Conservation (phyloP, 2,888 invertebrate species). For the Rotaria sp. region DNA sequence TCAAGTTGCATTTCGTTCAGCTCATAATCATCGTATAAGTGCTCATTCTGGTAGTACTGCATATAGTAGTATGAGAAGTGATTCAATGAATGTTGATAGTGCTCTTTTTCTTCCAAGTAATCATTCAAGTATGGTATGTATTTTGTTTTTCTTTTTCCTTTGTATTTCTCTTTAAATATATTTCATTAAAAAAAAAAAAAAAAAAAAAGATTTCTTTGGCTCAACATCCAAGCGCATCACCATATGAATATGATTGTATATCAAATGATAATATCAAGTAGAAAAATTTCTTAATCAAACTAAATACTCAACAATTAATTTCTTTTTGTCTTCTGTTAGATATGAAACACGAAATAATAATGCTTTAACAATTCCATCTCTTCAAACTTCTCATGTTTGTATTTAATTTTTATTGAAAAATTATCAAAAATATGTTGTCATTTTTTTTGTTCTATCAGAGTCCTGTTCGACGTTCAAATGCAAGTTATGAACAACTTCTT, state of each 20-base stretch:
- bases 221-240: neutral
- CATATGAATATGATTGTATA: constrained; percentile 9
- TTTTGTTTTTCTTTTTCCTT: too few relatives aligned
- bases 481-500: neutral
- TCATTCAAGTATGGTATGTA: neutral
- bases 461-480: neutral
- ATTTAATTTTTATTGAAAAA: too few relatives aligned
- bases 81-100: neutral
- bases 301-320: too few relatives aligned
- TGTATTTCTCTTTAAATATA: too few relatives aligned
- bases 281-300: too few relatives aligned
- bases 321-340: neutral
- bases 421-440: too few relatives aligned
- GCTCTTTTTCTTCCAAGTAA: neutral
- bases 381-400: neutral
- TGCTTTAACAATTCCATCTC: neutral
- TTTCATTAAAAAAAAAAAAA: too few relatives aligned
- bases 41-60: neutral
- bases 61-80: constrained; percentile 9
- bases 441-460: neutral
- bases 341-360: neutral
- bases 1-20: neutral
- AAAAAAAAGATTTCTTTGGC: neutral
- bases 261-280: neutral
- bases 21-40: neutral